phyloP scores from a whole-genome alignment of 2,888 invertebrate genomes.

The Dryococelus australis region DNA sequence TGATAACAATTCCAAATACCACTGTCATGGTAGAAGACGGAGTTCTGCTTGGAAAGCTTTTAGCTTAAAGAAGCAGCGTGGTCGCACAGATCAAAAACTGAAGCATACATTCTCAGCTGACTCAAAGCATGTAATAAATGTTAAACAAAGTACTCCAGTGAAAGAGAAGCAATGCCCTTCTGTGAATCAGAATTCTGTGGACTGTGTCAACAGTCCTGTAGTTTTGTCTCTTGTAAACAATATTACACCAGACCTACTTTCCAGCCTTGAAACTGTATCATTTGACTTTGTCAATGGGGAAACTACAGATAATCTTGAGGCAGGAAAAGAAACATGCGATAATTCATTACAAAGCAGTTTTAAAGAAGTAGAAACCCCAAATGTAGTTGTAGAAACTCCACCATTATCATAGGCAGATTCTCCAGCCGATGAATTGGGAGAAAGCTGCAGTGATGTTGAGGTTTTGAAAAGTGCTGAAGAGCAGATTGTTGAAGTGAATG shows the following conservation, averaged over 20 bases:
- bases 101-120: constrained; percentile 68
- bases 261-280: constrained; percentile 50
- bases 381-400: neutral
- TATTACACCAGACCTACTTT: constrained; percentile 50
- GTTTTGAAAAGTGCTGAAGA: neutral
- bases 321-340: neutral
- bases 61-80: constrained; percentile 82
- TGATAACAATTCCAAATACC: neutral
- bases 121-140: constrained; percentile 46
- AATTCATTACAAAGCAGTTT: neutral
- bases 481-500: neutral
- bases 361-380: neutral
- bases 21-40: constrained; percentile 34
- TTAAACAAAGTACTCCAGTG: neutral
- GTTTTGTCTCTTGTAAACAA: neutral
- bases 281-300: constrained; percentile 52
- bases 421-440: neutral
- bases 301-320: constrained; percentile 38
- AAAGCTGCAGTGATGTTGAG: neutral
- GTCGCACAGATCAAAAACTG: constrained; percentile 73
- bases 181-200: constrained; percentile 53
- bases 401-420: neutral
- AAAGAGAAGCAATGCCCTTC: constrained; percentile 66
- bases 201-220: constrained; percentile 19
- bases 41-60: constrained; percentile 73